Conservation (phyloP, 2,797 vertebrate species). For the Mionectes olivaceus region DNA sequence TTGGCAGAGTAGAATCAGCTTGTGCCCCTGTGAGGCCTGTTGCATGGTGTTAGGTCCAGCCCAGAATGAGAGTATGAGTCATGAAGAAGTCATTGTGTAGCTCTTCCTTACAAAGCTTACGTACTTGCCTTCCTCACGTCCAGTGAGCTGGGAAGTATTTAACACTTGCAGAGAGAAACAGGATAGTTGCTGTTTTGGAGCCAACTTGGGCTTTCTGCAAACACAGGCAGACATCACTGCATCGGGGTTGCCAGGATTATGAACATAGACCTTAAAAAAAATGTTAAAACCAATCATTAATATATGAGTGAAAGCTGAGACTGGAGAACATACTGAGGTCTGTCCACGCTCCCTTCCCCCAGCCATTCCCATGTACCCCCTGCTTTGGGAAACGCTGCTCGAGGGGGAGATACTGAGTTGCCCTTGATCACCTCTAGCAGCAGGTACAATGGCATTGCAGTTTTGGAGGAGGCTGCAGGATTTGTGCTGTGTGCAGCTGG, state of each 20-base stretch:
- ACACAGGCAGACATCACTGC: constrained; percentile 17
- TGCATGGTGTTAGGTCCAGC: constrained; percentile 22
- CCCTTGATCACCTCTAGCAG: constrained; percentile 78
- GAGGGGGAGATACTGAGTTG: constrained; percentile 75
- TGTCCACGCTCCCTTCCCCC: constrained; percentile 36
- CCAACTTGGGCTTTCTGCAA: constrained; percentile 41
- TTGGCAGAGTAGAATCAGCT: neutral
- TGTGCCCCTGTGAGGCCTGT: neutral
- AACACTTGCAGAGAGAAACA: constrained; percentile 53
- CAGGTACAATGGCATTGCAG: constrained; percentile 77
- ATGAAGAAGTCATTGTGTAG: neutral
- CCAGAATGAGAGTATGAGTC: constrained; percentile 58
- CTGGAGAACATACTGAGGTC: constrained; percentile 46
- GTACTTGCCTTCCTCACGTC: constrained; percentile 31
- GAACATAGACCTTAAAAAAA: neutral
- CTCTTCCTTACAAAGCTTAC: neutral
- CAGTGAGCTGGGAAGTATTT: constrained; percentile 35
- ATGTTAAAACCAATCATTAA: neutral
- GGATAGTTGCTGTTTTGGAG: neutral
- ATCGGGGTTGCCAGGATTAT: constrained; percentile 10
- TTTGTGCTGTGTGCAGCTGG: constrained; percentile 77
- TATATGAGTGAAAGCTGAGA: constrained; percentile 53
- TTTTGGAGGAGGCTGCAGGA: constrained; percentile 77
- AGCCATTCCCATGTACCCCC: constrained; percentile 62
- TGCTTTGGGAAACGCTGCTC: constrained; percentile 68